These are phyloP conservation scores for Podocnemis expansa DNA, from an alignment of 2,113 vertebrate species.

Conservation along the genomic window DNA sequence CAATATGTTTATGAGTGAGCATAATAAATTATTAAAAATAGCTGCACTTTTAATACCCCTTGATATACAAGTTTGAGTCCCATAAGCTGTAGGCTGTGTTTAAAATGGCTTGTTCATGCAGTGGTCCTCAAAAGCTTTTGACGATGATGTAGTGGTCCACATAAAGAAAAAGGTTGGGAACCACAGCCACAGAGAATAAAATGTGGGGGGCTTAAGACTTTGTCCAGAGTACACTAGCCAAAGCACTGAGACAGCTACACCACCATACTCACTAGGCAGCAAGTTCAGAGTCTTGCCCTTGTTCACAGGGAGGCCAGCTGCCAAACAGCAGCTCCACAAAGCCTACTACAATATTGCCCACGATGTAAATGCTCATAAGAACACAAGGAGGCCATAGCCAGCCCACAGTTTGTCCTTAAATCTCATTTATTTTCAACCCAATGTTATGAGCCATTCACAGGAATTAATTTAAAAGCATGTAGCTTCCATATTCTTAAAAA, in stretches of 20 bases:
- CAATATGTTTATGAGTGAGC: too few species aligned
- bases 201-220: rapidly evolving
- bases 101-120: too few species aligned
- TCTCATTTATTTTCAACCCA: background rate
- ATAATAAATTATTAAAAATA: too few species aligned
- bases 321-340: background rate
- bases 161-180: too few species aligned
- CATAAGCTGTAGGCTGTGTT: too few species aligned
- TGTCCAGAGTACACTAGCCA: background rate
- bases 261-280: background rate
- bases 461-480: background rate
- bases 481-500: background rate
- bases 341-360: background rate
- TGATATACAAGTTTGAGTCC: too few species aligned
- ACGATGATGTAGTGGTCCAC: too few species aligned
- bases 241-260: background rate
- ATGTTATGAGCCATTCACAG: background rate
- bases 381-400: background rate
- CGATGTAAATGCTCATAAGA: background rate
- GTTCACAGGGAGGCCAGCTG: background rate
- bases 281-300: background rate
- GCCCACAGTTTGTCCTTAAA: background rate
- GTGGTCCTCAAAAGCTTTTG: too few species aligned
- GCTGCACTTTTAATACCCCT: too few species aligned
- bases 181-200: rapidly evolving